Conservation (phyloP, 2,888 invertebrate genomes). For the Polyommatus icarus region DNA sequence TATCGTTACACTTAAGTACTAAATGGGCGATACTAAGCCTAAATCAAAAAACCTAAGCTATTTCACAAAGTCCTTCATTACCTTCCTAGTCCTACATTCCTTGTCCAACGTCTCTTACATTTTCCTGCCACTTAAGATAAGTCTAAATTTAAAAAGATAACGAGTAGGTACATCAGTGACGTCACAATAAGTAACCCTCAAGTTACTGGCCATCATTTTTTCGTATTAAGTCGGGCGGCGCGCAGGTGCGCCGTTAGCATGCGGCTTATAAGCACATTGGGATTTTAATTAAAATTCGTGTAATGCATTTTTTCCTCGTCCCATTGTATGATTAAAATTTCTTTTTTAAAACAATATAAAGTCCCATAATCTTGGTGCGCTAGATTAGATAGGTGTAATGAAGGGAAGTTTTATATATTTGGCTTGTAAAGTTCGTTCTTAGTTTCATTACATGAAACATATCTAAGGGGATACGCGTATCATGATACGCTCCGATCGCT, state of each 20-base stretch:
- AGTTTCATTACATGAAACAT: neutral
- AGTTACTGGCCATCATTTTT: constrained; percentile 48
- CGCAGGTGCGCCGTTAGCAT: constrained; percentile 65
- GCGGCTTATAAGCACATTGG: constrained; percentile 66
- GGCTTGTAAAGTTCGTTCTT: neutral
- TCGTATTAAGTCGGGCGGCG: constrained; percentile 50
- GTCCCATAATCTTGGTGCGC: constrained; percentile 14
- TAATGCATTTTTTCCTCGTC: constrained; percentile 47
- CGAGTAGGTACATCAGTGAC: constrained; percentile 34
- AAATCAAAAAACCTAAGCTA: neutral
- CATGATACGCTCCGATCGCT: too few species aligned
- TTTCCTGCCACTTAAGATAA: neutral
- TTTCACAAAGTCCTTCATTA: neutral
- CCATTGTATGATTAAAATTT: constrained; percentile 31
- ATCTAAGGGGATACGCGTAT: too few species aligned
- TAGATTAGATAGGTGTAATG: constrained; percentile 1
- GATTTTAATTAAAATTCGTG: constrained; percentile 72
- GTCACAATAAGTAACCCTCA: constrained; percentile 41
- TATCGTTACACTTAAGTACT: too few species aligned
- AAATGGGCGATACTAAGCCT: too few species aligned
- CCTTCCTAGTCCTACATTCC: too few species aligned
- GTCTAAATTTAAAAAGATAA: constrained; percentile 17
- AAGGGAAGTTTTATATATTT: neutral
- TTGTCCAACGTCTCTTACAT: neutral
- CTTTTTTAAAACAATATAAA: constrained; percentile 18